Evolutionary conservation across 2,888 invertebrate species (phyloP).

Genomic region (Doris montereyensis): DNA sequence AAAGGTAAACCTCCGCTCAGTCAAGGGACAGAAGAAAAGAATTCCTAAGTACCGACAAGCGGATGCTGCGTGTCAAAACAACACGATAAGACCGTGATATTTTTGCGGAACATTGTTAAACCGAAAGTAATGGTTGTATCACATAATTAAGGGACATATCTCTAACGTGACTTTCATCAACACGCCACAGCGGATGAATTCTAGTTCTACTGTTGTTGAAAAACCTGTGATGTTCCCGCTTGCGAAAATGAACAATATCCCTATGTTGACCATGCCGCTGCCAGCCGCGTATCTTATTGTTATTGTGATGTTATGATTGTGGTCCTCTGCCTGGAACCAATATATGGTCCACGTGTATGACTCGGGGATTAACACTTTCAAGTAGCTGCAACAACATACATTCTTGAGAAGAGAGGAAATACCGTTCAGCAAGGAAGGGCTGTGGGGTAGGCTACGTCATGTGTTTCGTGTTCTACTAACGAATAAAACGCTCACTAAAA

Average conservation of each 20-base stretch:
- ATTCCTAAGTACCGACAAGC: slow-evolving; percentile 62
- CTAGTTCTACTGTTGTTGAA: slow-evolving; percentile 51
- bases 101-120: slow-evolving; percentile 32
- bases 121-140: slow-evolving; percentile 30
- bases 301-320: slow-evolving; percentile 34
- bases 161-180: slow-evolving; percentile 35
- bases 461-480: neutral
- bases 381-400: no score
- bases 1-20: slow-evolving; percentile 65
- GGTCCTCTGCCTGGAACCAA: neutral
- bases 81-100: slow-evolving; percentile 48
- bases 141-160: neutral
- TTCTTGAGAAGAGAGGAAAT: neutral
- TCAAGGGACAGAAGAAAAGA: slow-evolving; percentile 65
- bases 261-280: slow-evolving; percentile 72
- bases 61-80: slow-evolving; percentile 58
- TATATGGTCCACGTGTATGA: neutral
- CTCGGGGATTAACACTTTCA: neutral
- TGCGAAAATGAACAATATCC: slow-evolving; percentile 72
- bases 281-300: slow-evolving; percentile 52
- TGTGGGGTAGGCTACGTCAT: neutral
- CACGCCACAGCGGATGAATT: slow-evolving; percentile 67
- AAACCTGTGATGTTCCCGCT: slow-evolving; percentile 72
- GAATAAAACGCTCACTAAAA: no score
- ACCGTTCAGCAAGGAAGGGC: neutral